phyloP scores from a whole-genome alignment of 2,797 vertebrate species.

The Paedocypris micromegethes region DNA sequence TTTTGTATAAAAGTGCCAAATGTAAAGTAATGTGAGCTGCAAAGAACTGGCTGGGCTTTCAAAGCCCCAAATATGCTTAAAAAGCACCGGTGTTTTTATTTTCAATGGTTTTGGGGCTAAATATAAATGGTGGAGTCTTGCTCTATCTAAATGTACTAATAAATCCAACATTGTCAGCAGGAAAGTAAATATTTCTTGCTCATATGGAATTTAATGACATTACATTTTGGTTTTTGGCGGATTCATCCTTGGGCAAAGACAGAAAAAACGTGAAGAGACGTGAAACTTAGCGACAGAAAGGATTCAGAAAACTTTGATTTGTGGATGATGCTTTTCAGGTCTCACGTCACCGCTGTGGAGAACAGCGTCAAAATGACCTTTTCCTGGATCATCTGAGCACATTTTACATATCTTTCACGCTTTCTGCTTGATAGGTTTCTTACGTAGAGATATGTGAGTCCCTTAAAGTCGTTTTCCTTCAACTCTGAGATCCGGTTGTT shows the following conservation, averaged over 20 bases:
- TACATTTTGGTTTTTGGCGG: not conserved
- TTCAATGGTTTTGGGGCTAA: not conserved
- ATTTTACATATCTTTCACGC: too few relatives aligned
- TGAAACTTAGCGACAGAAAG: not conserved
- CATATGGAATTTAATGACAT: conserved; percentile 4
- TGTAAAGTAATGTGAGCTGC: not conserved
- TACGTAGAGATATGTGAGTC: conserved; percentile 82
- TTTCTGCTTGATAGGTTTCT: conserved; percentile 44
- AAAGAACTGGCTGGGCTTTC: not conserved
- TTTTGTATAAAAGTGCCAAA: conserved; percentile 29
- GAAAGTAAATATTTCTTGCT: not conserved
- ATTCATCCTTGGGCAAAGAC: not conserved
- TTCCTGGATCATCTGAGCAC: too few relatives aligned
- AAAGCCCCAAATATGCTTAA: conserved; percentile 14
- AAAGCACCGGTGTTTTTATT: not conserved
- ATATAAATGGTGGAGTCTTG: conserved; percentile 3
- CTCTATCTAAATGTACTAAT: not conserved
- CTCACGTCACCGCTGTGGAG: too few relatives aligned
- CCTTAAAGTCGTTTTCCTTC: conserved; percentile 84
- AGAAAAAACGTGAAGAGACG: not conserved
- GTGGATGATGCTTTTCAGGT: too few relatives aligned
- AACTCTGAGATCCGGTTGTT: conserved; percentile 86
- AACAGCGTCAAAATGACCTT: too few relatives aligned
- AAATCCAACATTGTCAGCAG: not conserved
- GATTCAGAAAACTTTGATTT: too few relatives aligned